Evolutionary conservation across 1,140 invertebrate species (phyloP).

Genomic region (Listronotus bonariensis): DNA sequence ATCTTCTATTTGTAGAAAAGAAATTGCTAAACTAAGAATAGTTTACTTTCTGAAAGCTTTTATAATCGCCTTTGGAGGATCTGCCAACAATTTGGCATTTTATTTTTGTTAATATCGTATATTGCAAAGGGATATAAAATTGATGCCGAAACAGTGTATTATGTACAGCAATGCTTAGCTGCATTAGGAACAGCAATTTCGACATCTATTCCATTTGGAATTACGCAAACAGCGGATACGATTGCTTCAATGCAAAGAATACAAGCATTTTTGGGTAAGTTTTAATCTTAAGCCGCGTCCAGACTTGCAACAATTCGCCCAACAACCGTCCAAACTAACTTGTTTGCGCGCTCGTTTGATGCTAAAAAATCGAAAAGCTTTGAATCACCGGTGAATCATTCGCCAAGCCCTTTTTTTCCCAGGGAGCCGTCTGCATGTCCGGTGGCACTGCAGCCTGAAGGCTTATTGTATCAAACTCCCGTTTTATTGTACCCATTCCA

Average conservation of each 20-base stretch:
- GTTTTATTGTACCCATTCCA: no score
- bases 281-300: no score
- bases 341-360: no score
- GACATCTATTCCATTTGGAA: constrained; percentile 1
- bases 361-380: no score
- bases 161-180: not conserved
- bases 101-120: constrained; percentile 51
- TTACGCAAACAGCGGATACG: not conserved
- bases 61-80: constrained; percentile 51
- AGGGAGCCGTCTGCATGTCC: no score
- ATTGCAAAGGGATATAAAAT: not conserved
- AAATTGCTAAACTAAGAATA: not conserved
- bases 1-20: no score
- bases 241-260: not conserved
- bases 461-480: no score
- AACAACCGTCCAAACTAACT: not conserved
- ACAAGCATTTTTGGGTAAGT: constrained; percentile 6
- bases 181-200: not conserved
- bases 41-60: constrained; percentile 43
- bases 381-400: no score
- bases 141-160: constrained; percentile 1
- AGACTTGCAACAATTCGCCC: no score
- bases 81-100: constrained; percentile 66
- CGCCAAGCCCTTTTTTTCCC: no score
- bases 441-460: no score